phyloP scores from a whole-genome alignment of 2,888 invertebrate genomes.

The Scaptomyza caliginosa region DNA sequence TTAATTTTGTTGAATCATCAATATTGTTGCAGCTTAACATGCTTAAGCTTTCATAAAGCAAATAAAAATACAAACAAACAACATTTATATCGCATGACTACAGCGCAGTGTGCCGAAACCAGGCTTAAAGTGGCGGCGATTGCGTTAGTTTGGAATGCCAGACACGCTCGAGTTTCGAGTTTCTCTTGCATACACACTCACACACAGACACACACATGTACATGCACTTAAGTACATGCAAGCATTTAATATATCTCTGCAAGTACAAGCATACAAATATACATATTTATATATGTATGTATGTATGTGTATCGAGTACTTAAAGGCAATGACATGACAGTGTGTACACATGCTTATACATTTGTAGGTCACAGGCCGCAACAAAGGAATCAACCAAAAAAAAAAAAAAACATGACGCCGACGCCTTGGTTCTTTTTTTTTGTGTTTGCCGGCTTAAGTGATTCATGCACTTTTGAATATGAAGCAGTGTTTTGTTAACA shows the following conservation, averaged over 20 bases:
- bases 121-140: conserved; percentile 47
- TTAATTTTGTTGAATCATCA: conserved; percentile 16
- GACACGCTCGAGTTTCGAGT: conserved; percentile 58
- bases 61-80: too few species aligned
- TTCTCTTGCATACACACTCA: conserved; percentile 49
- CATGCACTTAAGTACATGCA: conserved; percentile 9
- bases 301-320: conserved; percentile 2
- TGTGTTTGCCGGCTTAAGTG: conserved; percentile 45
- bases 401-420: conserved; percentile 23
- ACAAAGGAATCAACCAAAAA: conserved; percentile 40
- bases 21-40: background rate
- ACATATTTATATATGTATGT: background rate
- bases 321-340: conserved; percentile 43
- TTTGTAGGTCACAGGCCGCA: conserved; percentile 54
- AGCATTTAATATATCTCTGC: conserved; percentile 21
- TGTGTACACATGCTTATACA: conserved; percentile 18
- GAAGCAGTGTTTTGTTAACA: conserved; percentile 14
- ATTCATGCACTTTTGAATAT: conserved; percentile 43
- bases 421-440: conserved; percentile 31
- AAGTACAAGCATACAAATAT: conserved; percentile 7
- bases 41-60: background rate
- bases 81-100: background rate
- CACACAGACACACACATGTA: conserved; percentile 7
- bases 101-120: conserved; percentile 11
- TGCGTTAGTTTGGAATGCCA: conserved; percentile 36